Conservation (phyloP, 2,888 invertebrate genomes). For the Cerceris ruficornis region DNA sequence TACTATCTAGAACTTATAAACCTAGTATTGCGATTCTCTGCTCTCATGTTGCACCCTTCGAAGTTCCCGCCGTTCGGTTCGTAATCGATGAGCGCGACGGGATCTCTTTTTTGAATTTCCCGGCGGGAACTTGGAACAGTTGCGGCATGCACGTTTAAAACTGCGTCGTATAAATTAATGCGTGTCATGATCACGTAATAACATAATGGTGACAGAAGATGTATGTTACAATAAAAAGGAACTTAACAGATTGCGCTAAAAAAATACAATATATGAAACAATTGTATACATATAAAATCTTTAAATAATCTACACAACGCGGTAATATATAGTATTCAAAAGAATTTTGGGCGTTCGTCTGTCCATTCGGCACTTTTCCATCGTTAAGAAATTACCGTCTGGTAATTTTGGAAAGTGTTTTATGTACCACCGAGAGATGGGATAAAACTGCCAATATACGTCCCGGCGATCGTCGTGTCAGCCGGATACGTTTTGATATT, state of each 20-base stretch:
- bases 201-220: conserved; percentile 63
- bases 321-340: conserved; percentile 50
- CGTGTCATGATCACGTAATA: conserved; percentile 58
- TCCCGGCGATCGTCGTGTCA: conserved; percentile 3
- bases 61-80: too few relatives aligned
- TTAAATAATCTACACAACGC: conserved; percentile 75
- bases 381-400: conserved; percentile 62
- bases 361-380: conserved; percentile 67
- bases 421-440: conserved; percentile 47
- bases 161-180: conserved; percentile 64
- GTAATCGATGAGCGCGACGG: too few relatives aligned
- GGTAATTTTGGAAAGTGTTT: conserved; percentile 73
- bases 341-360: conserved; percentile 43
- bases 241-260: conserved; percentile 75
- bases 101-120: too few relatives aligned
- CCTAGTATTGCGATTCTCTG: conserved; percentile 77
- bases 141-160: conserved; percentile 32
- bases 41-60: conserved; percentile 45
- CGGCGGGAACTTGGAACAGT: conserved; percentile 32
- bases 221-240: conserved; percentile 73
- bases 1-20: conserved; percentile 69
- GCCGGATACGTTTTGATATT: conserved; percentile 12
- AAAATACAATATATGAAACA: conserved; percentile 78
- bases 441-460: conserved; percentile 38
- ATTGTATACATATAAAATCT: conserved; percentile 77